Percentiles rank a stretch among this genome's conserved stretches.
Conservation (phyloP, 2,113 vertebrate genomes). For the Hypanus sabinus region DNA sequence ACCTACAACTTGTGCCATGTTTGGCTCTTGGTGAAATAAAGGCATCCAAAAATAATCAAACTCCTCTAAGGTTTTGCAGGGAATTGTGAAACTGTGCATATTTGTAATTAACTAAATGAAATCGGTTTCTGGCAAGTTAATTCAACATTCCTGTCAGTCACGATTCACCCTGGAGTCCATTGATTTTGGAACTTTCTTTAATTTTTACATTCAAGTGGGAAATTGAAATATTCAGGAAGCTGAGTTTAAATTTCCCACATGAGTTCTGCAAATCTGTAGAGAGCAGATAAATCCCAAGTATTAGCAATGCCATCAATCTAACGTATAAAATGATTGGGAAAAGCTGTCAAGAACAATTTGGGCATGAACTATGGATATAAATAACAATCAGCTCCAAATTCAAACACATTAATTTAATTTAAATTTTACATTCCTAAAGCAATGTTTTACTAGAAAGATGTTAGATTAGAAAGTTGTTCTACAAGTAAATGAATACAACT, state of each 20-base stretch:
- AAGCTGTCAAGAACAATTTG: neutral
- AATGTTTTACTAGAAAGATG: neutral
- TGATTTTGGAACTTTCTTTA: neutral
- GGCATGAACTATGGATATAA: neutral
- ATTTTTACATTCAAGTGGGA: neutral
- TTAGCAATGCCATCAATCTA: neutral
- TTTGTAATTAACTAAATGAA: neutral
- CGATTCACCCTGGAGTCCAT: neutral
- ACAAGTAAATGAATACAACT: neutral
- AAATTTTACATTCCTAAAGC: neutral
- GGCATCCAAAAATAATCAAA: neutral
- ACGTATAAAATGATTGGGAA: neutral
- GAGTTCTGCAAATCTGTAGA: neutral
- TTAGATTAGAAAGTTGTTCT: neutral
- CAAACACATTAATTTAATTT: neutral
- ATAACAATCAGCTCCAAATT: neutral
- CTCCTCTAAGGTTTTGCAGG: neutral
- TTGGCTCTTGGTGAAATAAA: neutral
- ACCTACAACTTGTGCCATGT: neutral
- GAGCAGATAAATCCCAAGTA: neutral
- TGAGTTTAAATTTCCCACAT: neutral
- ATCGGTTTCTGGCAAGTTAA: neutral
- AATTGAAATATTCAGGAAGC: conserved; percentile 6
- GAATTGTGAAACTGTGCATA: neutral
- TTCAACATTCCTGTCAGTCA: neutral